These are phyloP conservation scores for Oophaga sylvatica DNA, from an alignment of 2,797 vertebrate species.

Conservation along the genomic window DNA sequence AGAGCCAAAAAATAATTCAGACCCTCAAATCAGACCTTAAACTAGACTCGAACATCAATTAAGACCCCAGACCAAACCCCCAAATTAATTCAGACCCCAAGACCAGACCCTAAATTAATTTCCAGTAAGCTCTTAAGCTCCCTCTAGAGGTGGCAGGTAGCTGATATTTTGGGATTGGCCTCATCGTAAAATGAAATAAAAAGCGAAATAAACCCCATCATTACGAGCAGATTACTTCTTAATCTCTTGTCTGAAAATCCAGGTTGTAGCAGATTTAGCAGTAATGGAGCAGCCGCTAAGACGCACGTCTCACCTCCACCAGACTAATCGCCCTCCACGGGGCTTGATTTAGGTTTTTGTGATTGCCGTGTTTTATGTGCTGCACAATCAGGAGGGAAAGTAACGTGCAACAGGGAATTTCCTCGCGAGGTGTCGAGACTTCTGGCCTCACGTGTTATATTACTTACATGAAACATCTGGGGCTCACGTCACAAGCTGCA, in stretches of 20 bases:
- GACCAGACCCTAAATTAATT: too few relatives aligned
- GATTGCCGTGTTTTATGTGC: constrained; percentile 33
- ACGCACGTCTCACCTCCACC: not conserved
- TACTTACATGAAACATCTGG: constrained; percentile 42
- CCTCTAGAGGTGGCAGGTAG: too few relatives aligned
- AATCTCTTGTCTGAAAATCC: constrained; percentile 30
- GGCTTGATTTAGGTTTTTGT: not conserved
- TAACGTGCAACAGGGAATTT: constrained; percentile 24
- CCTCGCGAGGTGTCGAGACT: constrained; percentile 28
- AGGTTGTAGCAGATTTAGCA: constrained; percentile 21
- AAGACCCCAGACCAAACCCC: too few relatives aligned
- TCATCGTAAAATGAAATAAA: too few relatives aligned
- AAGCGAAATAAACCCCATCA: not conserved
- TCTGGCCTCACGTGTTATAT: constrained; percentile 31
- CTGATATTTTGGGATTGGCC: too few relatives aligned
- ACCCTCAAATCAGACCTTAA: too few relatives aligned
- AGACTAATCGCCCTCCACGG: constrained; percentile 37
- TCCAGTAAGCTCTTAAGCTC: too few relatives aligned
- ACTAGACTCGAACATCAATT: too few relatives aligned
- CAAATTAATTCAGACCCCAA: too few relatives aligned
- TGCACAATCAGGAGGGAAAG: constrained; percentile 17
- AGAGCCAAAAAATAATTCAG: too few relatives aligned
- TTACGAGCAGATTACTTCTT: not conserved
- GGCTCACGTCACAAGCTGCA: not conserved
- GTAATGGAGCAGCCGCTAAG: constrained; percentile 8